Evolutionary conservation across 2,797 vertebrate genomes (phyloP), one percentile per base, ranked within the genome.

Genomic region (Bothrops alternatus): DNA sequence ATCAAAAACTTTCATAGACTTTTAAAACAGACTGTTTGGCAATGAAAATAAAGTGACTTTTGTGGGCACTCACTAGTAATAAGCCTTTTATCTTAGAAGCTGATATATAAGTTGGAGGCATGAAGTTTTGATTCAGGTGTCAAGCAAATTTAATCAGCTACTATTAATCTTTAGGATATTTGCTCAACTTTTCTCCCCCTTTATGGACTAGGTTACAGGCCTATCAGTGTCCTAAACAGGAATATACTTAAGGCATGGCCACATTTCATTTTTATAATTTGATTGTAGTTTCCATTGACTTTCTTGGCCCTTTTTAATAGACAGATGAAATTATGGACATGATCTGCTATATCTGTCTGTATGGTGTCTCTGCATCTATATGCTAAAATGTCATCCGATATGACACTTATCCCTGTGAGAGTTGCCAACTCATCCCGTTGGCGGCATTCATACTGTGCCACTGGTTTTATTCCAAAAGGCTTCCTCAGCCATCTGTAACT

Each of bases 391-490:
- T 91, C 92, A 93, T 93, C 92, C 91, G 90, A 60, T 89, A 82
- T 91, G 92, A 92, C 92, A 89, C 88, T 94, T 65, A 93, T 93
- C 88, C 90, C 87, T 91, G 87, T 92, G 90, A 94, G 88, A 88
- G 88, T 87, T 90, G 87, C 91, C 92, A 94, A 93, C 89, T 55
- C 90, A 93, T 94, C 93, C 91, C 32, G 63, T 89, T 89, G 90
- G 92, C 58, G 90, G 89, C 86, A 89, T 32, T 93, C 86, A 94
- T 91, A 93, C 56, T 91, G 61, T 92, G 90, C 92, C 58, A n/a
- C 91, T 90, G 88, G 69, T 92, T 93, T 93, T 42, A 92, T 93
- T 91, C 93, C 92, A 94, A 94, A 93, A 93, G 93, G 93, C 92
- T 86, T 87, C 86, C 90, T 91, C 90, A 93, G 90, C 92, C 93